These are phyloP conservation scores for Drosophila prosaltans DNA, from an alignment of 1,140 invertebrate genomes.

Conservation along the genomic window DNA sequence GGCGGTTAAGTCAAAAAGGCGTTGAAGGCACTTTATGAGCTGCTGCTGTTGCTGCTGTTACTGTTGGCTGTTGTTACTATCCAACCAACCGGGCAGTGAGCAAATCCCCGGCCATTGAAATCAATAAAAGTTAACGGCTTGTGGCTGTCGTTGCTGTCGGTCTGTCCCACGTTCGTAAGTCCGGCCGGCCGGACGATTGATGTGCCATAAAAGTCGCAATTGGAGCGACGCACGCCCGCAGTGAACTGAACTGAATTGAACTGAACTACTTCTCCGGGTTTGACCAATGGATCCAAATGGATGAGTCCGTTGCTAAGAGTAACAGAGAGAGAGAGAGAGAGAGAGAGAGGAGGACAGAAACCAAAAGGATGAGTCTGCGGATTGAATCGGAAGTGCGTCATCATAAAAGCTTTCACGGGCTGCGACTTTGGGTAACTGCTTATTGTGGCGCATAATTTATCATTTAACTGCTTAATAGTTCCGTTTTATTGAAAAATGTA, in stretches of 20 bases:
- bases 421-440: slow-evolving; percentile 51
- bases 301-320: not conserved
- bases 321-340: not conserved
- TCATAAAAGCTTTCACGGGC: slow-evolving; percentile 78
- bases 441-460: slow-evolving; percentile 81
- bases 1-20: slow-evolving; percentile 76
- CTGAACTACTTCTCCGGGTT: slow-evolving; percentile 31
- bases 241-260: slow-evolving; percentile 38
- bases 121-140: slow-evolving; percentile 81
- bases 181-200: slow-evolving; percentile 56
- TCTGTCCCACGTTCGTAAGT: not conserved
- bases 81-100: slow-evolving; percentile 44
- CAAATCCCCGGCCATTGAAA: slow-evolving; percentile 78
- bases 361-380: slow-evolving; percentile 32
- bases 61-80: slow-evolving; percentile 35
- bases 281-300: slow-evolving; percentile 46
- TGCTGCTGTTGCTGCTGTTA: slow-evolving; percentile 35
- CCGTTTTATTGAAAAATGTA: slow-evolving; percentile 73
- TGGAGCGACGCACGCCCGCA: slow-evolving; percentile 72
- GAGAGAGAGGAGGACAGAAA: slow-evolving; percentile 21
- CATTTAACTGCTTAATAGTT: slow-evolving; percentile 82
- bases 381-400: slow-evolving; percentile 73
- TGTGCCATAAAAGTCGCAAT: slow-evolving; percentile 81
- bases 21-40: slow-evolving; percentile 80
- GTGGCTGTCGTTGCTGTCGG: slow-evolving; percentile 29